Evolutionary conservation across 1,140 invertebrate genomes (phyloP), one percentile per base, ranked within the genome.

Genomic region (Drosophila mauritiana): DNA sequence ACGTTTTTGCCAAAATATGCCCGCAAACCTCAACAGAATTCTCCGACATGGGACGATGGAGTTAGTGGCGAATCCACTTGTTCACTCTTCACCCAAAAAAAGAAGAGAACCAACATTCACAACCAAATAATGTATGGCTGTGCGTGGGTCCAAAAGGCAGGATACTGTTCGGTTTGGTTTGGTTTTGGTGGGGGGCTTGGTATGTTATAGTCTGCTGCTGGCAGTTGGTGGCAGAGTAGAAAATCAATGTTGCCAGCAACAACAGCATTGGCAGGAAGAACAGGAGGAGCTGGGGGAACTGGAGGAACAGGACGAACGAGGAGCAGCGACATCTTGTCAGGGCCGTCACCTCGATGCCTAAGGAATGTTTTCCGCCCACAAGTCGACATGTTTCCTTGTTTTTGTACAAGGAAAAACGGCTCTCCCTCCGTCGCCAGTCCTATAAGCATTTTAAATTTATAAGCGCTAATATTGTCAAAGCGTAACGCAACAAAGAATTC

Each of bases 21-120:
- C 84, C 80, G 84, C 84, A 88, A 88, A 89, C 84, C 84, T 90
- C 84, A 84, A 89, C 80, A 80, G 80, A 57, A 89, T 84, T 83
- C 89, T 74, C 56, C 40, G 48, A 48, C 34, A 37, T 40, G 27
- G 17, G n/a, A 40, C 13, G 34, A 34, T 43, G 40, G 45, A 39
- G 65, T 53, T 55, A 58, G 43, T 54, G 72, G 37, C 37, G 45
- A 67, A 83, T 68, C 72, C 63, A 80, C 78, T 78, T 81, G 70
- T 58, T 59, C 53, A 52, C 79, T 62, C 31, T 11, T 34, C 52
- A 65, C 27, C 64, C 64, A 20, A 42, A 68, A 68, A 39, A 39
- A 34, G 1, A 39, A 39, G 37, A 49, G 64, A 64, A 43, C 65
- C 64, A 63, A 63, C 57, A 77, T 58, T 52, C 72, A 57, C 62